These are phyloP conservation scores for Tokudaia muenninki DNA, from an alignment of 2,797 vertebrate genomes.

Conservation along the genomic window DNA sequence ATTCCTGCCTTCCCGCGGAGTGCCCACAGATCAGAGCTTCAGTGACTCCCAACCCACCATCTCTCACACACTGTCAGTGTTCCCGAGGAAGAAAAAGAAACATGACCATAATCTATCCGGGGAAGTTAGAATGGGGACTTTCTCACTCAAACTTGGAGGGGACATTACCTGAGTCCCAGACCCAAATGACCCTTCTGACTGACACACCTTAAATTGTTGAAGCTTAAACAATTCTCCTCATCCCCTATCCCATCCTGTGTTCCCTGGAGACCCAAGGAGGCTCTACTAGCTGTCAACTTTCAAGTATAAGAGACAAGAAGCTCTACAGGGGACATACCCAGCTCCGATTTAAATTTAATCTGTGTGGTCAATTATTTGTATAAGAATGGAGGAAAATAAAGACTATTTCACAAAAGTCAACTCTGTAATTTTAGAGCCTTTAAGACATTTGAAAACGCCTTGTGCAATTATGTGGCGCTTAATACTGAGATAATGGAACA, in stretches of 20 bases:
- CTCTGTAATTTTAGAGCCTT: slow-evolving; percentile 83
- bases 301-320: slow-evolving; percentile 44
- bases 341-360: slow-evolving; percentile 78
- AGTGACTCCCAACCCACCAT: too few species aligned
- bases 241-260: not conserved
- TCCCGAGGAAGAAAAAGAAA: not conserved
- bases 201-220: not conserved
- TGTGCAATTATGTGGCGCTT: slow-evolving; percentile 87
- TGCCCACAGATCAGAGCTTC: not conserved
- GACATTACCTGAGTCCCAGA: not conserved
- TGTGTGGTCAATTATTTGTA: slow-evolving; percentile 70
- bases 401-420: slow-evolving; percentile 86
- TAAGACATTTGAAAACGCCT: slow-evolving; percentile 86
- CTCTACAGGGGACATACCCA: slow-evolving; percentile 15
- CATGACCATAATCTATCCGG: not conserved
- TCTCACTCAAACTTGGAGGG: not conserved
- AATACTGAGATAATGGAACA: slow-evolving; percentile 89
- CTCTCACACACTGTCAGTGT: not conserved
- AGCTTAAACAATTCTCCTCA: not conserved
- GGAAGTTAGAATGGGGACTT: not conserved
- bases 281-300: not conserved
- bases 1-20: not conserved
- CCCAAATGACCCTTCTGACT: not conserved
- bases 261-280: not conserved
- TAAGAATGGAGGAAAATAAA: slow-evolving; percentile 77